Percentiles rank a stretch among this genome's conserved stretches.
Conservation (phyloP, 2,797 vertebrate genomes). For the Liparis tanakae region DNA sequence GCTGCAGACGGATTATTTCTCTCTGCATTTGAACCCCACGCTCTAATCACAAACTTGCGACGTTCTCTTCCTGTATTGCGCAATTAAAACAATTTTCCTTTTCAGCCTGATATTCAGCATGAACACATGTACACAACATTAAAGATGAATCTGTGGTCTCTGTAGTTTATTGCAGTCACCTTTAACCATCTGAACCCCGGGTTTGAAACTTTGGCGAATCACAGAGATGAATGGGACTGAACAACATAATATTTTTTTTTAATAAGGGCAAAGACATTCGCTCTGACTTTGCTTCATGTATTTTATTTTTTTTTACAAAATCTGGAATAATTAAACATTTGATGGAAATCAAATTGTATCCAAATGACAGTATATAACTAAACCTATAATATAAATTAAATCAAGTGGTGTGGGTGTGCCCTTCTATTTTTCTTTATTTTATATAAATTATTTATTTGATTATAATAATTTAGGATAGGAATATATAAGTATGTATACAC, state of each 20-base stretch:
- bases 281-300: neutral
- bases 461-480: no score
- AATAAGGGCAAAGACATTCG: neutral
- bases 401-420: neutral
- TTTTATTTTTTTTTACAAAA: neutral
- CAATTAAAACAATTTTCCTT: conserved; percentile 1
- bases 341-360: neutral
- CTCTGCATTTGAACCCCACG: neutral
- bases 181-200: neutral
- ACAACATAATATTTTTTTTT: neutral
- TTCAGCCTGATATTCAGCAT: neutral
- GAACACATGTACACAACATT: conserved; percentile 12
- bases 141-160: conserved; percentile 5
- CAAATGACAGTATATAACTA: neutral
- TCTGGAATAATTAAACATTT: neutral
- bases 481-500: no score
- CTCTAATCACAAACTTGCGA: neutral
- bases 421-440: no score
- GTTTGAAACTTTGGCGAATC: neutral
- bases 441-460: no score
- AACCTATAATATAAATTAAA: neutral
- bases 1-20: neutral
- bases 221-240: neutral
- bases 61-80: conserved; percentile 4
- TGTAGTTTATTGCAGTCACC: conserved; percentile 26